These are phyloP conservation scores for Clitarchus hookeri DNA, from an alignment of 2,888 invertebrate genomes.

Conservation along the genomic window DNA sequence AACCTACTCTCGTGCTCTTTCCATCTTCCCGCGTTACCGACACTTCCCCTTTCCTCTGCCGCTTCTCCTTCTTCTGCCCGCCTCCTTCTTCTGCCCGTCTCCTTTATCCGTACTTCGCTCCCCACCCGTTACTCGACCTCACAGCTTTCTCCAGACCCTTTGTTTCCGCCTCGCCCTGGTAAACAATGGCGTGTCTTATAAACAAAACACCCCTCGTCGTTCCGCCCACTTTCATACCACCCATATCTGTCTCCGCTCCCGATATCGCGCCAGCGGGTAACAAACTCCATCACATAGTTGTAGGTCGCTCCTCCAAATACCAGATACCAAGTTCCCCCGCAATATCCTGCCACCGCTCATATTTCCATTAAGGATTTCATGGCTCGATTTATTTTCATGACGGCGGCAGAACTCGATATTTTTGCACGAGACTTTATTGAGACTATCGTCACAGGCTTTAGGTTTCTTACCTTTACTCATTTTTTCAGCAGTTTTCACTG, in stretches of 20 bases:
- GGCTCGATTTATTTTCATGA: not conserved
- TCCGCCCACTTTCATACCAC: too few relatives aligned
- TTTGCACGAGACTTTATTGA: not conserved
- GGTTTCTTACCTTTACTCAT: too few relatives aligned
- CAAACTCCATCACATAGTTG: not conserved
- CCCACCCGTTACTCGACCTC: not conserved
- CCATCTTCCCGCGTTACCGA: too few relatives aligned
- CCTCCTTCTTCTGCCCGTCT: too few relatives aligned
- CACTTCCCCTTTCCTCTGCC: not conserved
- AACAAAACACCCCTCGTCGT: not conserved
- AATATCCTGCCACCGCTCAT: too few relatives aligned
- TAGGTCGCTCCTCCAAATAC: not conserved
- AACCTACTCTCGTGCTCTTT: too few relatives aligned
- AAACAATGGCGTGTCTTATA: not conserved
- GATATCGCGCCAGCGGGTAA: not conserved
- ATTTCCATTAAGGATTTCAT: too few relatives aligned
- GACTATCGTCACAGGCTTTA: too few relatives aligned
- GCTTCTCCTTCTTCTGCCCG: too few relatives aligned
- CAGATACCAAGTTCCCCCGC: not conserved
- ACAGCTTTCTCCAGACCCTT: not conserved
- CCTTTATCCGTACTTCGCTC: not conserved
- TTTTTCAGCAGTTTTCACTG: too few relatives aligned
- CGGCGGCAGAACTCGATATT: not conserved
- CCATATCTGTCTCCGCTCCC: not conserved
- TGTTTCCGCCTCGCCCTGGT: conserved; percentile 8